These are phyloP conservation scores for Spodoptera litura DNA, from an alignment of 1,140 invertebrate genomes.

Conservation along the genomic window DNA sequence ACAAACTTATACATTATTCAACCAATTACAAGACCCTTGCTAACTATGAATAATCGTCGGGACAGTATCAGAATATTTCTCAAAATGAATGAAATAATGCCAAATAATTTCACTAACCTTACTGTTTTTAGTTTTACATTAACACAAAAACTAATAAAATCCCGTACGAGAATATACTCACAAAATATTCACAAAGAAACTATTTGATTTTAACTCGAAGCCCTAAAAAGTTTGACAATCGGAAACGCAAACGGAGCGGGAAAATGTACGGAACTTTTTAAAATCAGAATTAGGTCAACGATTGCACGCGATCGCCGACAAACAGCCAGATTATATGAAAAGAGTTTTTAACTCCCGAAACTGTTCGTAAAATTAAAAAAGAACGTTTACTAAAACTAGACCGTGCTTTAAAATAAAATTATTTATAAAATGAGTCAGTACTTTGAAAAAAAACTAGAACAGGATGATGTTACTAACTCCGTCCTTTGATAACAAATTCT, in stretches of 20 bases:
- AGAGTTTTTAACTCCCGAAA: conserved; percentile 27
- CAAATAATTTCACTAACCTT: neutral
- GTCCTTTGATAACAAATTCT: no score
- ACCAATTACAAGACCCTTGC: neutral
- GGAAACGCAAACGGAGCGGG: conserved; percentile 48
- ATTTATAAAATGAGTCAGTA: no score
- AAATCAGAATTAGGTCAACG: conserved; percentile 62
- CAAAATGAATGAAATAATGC: neutral
- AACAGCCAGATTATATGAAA: conserved; percentile 50
- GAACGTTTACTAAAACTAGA: neutral
- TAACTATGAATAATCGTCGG: conserved; percentile 12
- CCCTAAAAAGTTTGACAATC: conserved; percentile 51
- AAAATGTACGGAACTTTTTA: conserved; percentile 59
- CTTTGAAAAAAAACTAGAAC: no score
- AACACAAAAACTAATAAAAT: conserved; percentile 25
- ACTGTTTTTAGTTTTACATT: neutral
- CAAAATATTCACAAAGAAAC: conserved; percentile 35
- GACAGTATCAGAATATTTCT: neutral
- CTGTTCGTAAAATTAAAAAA: conserved; percentile 43
- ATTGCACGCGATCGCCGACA: conserved; percentile 56
- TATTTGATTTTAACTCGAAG: conserved; percentile 46
- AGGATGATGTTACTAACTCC: no score
- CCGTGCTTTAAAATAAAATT: neutral
- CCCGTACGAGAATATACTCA: conserved; percentile 4
- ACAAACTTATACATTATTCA: conserved; percentile 23